Evolutionary conservation across 2,888 invertebrate species (phyloP), one percentile per base, ranked within the genome.

Genomic region (Rotaria macrura): DNA sequence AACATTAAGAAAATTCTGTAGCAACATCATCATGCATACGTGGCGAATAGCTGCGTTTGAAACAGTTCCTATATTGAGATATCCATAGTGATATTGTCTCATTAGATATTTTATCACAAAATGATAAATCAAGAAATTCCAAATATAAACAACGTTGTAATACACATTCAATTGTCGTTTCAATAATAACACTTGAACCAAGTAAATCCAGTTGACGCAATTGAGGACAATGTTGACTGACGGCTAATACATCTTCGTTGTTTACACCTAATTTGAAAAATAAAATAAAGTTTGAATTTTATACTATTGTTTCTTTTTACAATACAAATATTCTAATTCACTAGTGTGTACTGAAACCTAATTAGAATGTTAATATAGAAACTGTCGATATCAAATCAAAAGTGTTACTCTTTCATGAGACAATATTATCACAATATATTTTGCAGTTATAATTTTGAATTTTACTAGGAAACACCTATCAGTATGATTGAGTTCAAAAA

Each of bases 71-170:
- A 43, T 79, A 79, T 79, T n/a, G 40, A n/a, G n/a, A 40, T 7
- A 25, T 79, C 79, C 79, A 79, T 43, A 43, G 10, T 12, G 40
- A 40, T n/a, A 79, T 12, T 25, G n/a, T 79, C 25, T 79, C 43
- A 79, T 40, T n/a, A 2, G 40, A 40, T 25, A 79, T 79, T 79
- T 79, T 79, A 79, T 79, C 79, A 43, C 79, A 79, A 40, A 79
- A 79, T 40, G 79, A 79, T 79, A 79, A 79, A 79, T 79, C 79
- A 43, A 79, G 43, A 43, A 79, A 79, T 79, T 79, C 79, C 25
- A 79, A 79, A 40, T 43, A 25, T 43, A 14, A 12, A 43, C 79
- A 79, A 40, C 6, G 25, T 43, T 43, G 20, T 43, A 79, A 79
- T 40, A 79, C 17, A n/a, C 10, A 43, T 43, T 79, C 79, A 79